Evolutionary conservation across 2,113 vertebrate species (phyloP), one percentile per base, ranked within the genome.

Genomic region (Parus major): DNA sequence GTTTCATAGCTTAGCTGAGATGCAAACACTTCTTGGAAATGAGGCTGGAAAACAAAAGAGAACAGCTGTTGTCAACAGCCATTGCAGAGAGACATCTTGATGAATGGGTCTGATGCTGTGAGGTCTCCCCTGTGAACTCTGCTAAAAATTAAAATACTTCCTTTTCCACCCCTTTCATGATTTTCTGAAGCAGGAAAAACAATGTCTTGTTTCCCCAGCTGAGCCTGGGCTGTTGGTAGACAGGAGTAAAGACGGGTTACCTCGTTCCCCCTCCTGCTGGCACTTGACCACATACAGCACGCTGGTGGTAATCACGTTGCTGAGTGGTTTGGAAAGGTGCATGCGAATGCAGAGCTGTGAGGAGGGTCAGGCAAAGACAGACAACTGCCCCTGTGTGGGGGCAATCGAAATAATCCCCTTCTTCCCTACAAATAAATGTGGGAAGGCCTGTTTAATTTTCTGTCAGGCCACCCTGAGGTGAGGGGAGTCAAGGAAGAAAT

Each of bases 211-310:
- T 11, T 39, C 11, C 39, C 39, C 39, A 39, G 39, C 39, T 12
- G 39, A 56, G 21, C 25, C 29, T 1, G 1, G 56, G 41, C 17
- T 71, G 21, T 25, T 11, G 17, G 14, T 29, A 1, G 0, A 20
- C 28, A 24, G 56, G 41, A 53, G 64, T 2, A 7, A 88, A 39
- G 50, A 44, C 5, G 22, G 49, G 33, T 36, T 68, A 11, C 55
- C 73, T 78, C 0, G 0, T 11, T 29, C 33, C 82, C 50, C 14
- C 11, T 82, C 9, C 50, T 70, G 15, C 39, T 60, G 56, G 28
- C 44, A 55, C 27, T 3, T 41, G 29, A 31, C 24, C 46, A 39
- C 55, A 10, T 7, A 12, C 46, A 76, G 47, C 12, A 69, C 5
- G 1, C 12, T 5, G 5, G 16, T 11, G 21, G 31, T 36, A 60